Evolutionary conservation across 2,113 vertebrate species (phyloP).

Genomic region (Melanerpes formicivorus): DNA sequence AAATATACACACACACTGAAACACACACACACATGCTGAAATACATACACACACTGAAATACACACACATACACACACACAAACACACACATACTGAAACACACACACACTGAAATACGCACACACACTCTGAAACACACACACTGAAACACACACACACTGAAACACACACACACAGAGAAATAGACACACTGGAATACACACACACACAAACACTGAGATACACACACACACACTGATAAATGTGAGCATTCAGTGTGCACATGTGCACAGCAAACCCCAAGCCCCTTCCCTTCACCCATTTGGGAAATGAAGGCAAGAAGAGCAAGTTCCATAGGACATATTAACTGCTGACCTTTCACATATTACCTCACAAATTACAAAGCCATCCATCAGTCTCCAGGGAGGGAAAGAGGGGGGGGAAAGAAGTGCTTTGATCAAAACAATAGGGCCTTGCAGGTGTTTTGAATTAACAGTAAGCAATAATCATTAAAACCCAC

Average conservation of each 20-base stretch:
- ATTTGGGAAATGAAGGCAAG: conserved; percentile 67
- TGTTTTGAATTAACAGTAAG: conserved; percentile 77
- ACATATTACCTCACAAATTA: conserved; percentile 79
- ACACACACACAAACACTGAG: no score
- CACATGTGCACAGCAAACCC: conserved; percentile 63
- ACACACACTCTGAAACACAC: no score
- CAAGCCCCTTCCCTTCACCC: conserved; percentile 38
- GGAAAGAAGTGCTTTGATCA: conserved; percentile 66
- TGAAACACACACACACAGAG: no score
- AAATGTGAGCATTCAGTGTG: conserved; percentile 31
- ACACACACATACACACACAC: no score
- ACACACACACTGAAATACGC: no score
- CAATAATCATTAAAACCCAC: conserved; percentile 67
- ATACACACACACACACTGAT: neutral
- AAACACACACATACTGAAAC: no score
- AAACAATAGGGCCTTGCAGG: conserved; percentile 77
- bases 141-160: no score
- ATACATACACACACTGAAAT: no score
- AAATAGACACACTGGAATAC: no score
- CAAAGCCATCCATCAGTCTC: conserved; percentile 74
- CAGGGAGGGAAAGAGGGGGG: neutral
- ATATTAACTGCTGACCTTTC: conserved; percentile 82
- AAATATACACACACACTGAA: no score
- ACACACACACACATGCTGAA: no score
- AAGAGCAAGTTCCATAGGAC: conserved; percentile 74